Percentiles rank a stretch among this genome's conserved stretches.
Conservation (phyloP, 2,888 invertebrate genomes). For the Cabera pusaria region DNA sequence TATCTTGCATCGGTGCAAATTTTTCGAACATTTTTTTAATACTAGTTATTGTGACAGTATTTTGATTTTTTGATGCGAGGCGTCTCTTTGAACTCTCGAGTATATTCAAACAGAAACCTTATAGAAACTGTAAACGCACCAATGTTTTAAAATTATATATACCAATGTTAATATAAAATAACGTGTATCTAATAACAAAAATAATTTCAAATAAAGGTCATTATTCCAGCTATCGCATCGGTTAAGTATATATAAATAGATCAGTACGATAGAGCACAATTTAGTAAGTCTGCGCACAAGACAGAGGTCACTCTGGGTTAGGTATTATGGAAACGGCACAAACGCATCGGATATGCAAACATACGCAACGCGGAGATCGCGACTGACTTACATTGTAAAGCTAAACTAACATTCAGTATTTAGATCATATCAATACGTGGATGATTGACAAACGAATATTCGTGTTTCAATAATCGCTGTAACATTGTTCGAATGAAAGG, state of each 20-base stretch:
- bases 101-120: too few relatives aligned
- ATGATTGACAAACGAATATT: constrained; percentile 11
- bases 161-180: too few relatives aligned
- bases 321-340: constrained; percentile 12
- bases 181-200: neutral
- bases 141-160: too few relatives aligned
- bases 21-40: neutral
- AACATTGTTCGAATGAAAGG: constrained; percentile 19
- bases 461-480: constrained; percentile 11
- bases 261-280: constrained; percentile 17
- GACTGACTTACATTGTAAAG: too few relatives aligned
- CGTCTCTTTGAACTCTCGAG: too few relatives aligned
- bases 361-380: too few relatives aligned
- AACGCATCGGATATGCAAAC: constrained; percentile 13
- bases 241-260: constrained; percentile 9
- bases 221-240: constrained; percentile 3
- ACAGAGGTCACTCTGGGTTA: constrained; percentile 11
- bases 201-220: neutral
- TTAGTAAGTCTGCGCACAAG: constrained; percentile 20
- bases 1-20: constrained; percentile 1
- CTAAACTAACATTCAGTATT: too few relatives aligned
- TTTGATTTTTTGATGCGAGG: too few relatives aligned
- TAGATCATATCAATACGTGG: constrained; percentile 24
- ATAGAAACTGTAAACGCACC: too few relatives aligned
- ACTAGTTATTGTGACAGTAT: too few relatives aligned